These are phyloP conservation scores for Cottus gobio DNA, from an alignment of 2,113 vertebrate species.

Conservation along the genomic window DNA sequence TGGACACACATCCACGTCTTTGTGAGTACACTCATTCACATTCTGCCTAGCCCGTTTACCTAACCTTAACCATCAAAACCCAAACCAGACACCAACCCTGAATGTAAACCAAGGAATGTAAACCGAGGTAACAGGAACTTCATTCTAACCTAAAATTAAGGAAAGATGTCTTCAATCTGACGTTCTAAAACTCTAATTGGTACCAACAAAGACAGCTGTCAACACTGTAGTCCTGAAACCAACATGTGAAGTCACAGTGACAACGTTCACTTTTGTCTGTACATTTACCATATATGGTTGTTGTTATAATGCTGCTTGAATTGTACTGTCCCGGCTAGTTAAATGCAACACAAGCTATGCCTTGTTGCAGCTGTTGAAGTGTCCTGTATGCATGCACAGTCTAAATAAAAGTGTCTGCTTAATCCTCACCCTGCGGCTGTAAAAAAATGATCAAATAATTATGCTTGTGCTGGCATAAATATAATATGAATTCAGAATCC, in stretches of 20 bases:
- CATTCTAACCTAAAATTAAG: too few species aligned
- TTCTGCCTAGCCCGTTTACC: too few species aligned
- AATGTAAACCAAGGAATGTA: too few species aligned
- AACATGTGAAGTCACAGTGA: too few species aligned
- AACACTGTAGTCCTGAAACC: not conserved
- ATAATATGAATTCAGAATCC: not conserved
- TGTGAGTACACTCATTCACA: not conserved
- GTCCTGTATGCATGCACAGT: not conserved
- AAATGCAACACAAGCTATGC: too few species aligned
- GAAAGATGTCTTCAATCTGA: too few species aligned
- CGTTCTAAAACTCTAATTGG: not conserved
- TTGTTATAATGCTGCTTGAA: not conserved
- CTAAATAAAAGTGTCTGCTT: conserved; percentile 6
- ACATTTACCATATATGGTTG: too few species aligned
- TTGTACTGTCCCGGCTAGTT: not conserved
- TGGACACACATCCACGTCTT: not conserved
- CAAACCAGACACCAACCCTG: too few species aligned
- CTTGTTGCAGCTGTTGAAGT: not conserved
- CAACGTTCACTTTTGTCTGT: too few species aligned
- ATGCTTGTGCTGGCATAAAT: not conserved
- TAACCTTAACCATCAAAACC: too few species aligned
- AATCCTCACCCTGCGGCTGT: not conserved
- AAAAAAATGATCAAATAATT: not conserved
- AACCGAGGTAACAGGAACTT: too few species aligned
- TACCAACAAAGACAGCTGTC: not conserved